phyloP scores from a whole-genome alignment of 1,140 invertebrate species.

The Brachionus koreanus region DNA sequence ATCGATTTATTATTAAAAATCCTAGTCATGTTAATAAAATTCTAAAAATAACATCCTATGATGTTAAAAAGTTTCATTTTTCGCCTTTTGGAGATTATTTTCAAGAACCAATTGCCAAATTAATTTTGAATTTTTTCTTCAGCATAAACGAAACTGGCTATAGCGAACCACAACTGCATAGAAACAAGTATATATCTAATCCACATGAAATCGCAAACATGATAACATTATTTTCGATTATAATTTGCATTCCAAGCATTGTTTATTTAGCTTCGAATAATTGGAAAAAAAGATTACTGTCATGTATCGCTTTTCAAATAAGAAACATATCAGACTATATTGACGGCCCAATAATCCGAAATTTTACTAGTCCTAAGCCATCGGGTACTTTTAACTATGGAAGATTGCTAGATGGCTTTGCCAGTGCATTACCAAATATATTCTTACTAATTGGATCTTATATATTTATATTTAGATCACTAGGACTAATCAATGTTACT shows the following conservation, averaged over 20 bases:
- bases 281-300: background rate
- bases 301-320: background rate
- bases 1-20: background rate
- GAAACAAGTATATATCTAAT: background rate
- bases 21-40: background rate
- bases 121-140: background rate
- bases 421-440: background rate
- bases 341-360: background rate
- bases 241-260: conserved; percentile 24
- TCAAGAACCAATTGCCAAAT: conserved; percentile 6
- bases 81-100: background rate
- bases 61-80: conserved; percentile 10
- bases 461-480: background rate
- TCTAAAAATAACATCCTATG: background rate
- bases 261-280: background rate
- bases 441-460: conserved; percentile 18
- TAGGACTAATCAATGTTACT: background rate
- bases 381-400: background rate
- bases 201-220: background rate
- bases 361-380: background rate
- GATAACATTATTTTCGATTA: background rate
- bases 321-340: conserved; percentile 9
- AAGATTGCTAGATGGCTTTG: background rate
- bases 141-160: conserved; percentile 8
- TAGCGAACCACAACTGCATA: background rate